phyloP scores from a whole-genome alignment of 2,888 invertebrate species.

The Euplagia quadripunctaria region DNA sequence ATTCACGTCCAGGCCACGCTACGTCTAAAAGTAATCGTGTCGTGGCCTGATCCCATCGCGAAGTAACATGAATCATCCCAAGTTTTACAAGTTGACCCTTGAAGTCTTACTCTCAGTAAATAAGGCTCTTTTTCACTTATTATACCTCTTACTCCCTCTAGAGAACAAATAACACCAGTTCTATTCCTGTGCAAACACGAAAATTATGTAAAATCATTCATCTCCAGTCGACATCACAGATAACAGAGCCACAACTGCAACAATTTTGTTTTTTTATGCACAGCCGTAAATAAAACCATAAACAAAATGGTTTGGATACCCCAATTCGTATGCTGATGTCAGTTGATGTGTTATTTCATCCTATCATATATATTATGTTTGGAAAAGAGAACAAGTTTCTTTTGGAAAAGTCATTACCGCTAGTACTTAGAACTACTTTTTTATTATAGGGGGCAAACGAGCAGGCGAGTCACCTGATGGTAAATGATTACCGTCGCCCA shows the following conservation, averaged over 20 bases:
- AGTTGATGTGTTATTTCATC: conserved; percentile 15
- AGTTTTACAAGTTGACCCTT: background rate
- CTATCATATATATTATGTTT: conserved; percentile 10
- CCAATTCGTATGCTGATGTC: conserved; percentile 40
- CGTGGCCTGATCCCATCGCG: background rate
- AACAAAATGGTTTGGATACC: conserved; percentile 30
- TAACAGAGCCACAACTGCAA: conserved; percentile 13
- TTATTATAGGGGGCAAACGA: no score
- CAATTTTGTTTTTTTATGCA: conserved; percentile 36
- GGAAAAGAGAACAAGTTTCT: background rate
- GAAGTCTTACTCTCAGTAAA: background rate
- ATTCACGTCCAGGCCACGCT: background rate
- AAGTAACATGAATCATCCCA: background rate
- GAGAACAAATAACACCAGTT: background rate
- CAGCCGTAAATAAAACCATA: conserved; percentile 41
- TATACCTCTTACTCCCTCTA: background rate
- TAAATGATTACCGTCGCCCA: no score
- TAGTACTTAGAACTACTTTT: no score
- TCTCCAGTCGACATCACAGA: conserved; percentile 15
- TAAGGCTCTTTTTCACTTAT: background rate
- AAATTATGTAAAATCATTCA: conserved; percentile 11
- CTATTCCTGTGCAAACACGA: conserved; percentile 7
- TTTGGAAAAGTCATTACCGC: no score
- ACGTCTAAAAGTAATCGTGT: background rate
- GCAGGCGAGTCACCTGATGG: no score